Percentiles rank a stretch among this genome's conserved stretches.
These are phyloP conservation scores for Stichodactyla helianthus DNA, from an alignment of 64 coral and sea anemone species.

Conservation along the genomic window DNA sequence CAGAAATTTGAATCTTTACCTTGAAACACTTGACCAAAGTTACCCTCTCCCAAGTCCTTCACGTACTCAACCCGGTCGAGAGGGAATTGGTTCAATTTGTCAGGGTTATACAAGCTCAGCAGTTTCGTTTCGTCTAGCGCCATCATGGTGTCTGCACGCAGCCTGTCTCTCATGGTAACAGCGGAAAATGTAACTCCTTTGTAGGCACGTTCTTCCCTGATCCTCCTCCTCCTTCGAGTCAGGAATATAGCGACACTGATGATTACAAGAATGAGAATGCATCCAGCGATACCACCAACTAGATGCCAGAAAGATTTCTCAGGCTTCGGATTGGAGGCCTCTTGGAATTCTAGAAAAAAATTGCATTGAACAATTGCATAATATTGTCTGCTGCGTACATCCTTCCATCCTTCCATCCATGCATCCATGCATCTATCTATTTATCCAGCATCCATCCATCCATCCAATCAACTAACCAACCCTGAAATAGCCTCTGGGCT, in stretches of 20 bases:
- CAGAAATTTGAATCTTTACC: conserved; percentile 26
- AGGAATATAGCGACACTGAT: conserved; percentile 10
- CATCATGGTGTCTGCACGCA: conserved; percentile 67
- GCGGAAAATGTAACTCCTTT: conserved; percentile 60
- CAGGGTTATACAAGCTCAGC: conserved; percentile 66
- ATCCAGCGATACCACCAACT: conserved; percentile 6
- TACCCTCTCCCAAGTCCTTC: conserved; percentile 81
- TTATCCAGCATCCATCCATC: too few relatives aligned
- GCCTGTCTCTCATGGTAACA: conserved; percentile 79
- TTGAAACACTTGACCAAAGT: conserved; percentile 93
- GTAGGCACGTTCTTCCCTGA: conserved; percentile 19
- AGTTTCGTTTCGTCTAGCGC: conserved; percentile 71
- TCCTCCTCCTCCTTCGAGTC: neutral
- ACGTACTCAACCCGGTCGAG: conserved; percentile 78
- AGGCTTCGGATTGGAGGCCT: neutral
- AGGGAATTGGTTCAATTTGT: conserved; percentile 71
- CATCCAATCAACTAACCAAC: too few relatives aligned
- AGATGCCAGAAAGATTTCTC: neutral
- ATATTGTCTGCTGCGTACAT: too few relatives aligned
- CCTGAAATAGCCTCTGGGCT: too few relatives aligned
- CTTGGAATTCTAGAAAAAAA: conserved; percentile 11
- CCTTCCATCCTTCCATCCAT: too few relatives aligned
- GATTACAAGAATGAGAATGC: neutral
- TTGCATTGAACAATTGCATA: too few relatives aligned
- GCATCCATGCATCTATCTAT: too few relatives aligned